Percentiles rank a stretch among this genome's conserved stretches.
Evolutionary conservation across 92 coral and sea anemone genomes (phyloP).

Genomic region (Actinostola sp.): DNA sequence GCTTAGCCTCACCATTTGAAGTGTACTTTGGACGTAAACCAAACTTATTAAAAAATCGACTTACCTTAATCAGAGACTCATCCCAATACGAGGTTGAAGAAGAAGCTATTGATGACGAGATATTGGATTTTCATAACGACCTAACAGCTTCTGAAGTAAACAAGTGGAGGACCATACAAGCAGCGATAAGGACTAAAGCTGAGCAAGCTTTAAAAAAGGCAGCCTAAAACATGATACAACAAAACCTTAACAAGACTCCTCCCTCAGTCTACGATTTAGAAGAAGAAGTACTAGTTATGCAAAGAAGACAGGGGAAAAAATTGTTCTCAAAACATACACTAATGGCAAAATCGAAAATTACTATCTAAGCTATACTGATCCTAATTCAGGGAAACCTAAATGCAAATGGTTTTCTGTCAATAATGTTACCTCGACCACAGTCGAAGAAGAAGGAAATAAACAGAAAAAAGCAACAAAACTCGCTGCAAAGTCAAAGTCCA

Average conservation of each 20-base stretch:
- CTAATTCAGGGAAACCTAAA: slow-evolving; percentile 11
- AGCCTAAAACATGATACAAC: background rate
- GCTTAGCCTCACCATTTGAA: slow-evolving; percentile 17
- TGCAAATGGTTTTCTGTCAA: slow-evolving; percentile 22
- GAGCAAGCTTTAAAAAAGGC: slow-evolving; percentile 13
- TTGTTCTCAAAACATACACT: slow-evolving; percentile 4
- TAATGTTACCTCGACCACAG: slow-evolving; percentile 16
- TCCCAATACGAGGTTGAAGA: background rate
- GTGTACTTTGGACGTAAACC: slow-evolving; percentile 19
- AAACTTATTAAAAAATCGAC: slow-evolving; percentile 16
- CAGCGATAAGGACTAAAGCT: background rate
- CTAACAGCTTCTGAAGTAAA: slow-evolving; percentile 2
- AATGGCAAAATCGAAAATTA: slow-evolving; percentile 19
- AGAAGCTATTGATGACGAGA: background rate
- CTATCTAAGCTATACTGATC: slow-evolving; percentile 10
- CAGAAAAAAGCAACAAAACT: slow-evolving; percentile 13
- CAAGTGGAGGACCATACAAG: slow-evolving; percentile 18
- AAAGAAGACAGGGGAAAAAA: slow-evolving; percentile 21
- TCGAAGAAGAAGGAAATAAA: slow-evolving; percentile 22
- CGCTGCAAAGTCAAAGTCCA: no score
- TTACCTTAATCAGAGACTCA: background rate
- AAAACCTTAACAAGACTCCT: background rate
- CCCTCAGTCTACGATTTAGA: slow-evolving; percentile 10
- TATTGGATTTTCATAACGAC: background rate
- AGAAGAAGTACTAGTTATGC: slow-evolving; percentile 15